phyloP scores from a whole-genome alignment of 2,888 invertebrate genomes.

The Sinelater perroti region DNA sequence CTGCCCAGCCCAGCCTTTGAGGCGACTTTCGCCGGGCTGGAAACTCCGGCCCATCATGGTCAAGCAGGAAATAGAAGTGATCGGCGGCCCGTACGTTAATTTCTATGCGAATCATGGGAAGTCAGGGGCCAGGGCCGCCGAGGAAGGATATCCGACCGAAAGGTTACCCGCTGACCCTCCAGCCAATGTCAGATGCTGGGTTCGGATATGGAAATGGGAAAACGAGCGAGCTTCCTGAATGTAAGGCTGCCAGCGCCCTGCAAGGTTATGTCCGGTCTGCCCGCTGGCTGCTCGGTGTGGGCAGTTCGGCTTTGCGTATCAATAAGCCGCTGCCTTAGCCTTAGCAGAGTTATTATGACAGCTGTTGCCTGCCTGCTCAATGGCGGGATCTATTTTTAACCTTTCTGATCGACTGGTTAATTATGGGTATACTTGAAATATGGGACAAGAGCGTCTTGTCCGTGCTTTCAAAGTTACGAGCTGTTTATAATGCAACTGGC shows the following conservation, averaged over 20 bases:
- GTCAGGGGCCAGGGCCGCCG: slow-evolving; percentile 31
- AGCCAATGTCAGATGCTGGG: slow-evolving; percentile 39
- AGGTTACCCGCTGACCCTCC: slow-evolving; percentile 42
- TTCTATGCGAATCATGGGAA: slow-evolving; percentile 10
- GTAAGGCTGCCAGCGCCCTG: slow-evolving; percentile 3
- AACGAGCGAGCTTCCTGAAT: slow-evolving; percentile 22
- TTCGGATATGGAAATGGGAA: slow-evolving; percentile 30
- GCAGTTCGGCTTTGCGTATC: too few species aligned
- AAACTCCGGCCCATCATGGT: slow-evolving; percentile 7
- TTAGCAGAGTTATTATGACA: background rate
- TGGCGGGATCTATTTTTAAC: slow-evolving; percentile 6
- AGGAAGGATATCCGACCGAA: slow-evolving; percentile 44
- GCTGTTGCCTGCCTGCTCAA: background rate
- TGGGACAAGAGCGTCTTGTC: background rate
- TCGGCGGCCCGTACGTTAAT: slow-evolving; percentile 2
- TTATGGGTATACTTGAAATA: slow-evolving; percentile 4
- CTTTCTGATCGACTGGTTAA: background rate
- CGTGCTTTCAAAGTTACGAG: too few species aligned
- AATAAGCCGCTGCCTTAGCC: too few species aligned
- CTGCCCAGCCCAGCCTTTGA: too few species aligned
- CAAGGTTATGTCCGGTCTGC: slow-evolving; percentile 15
- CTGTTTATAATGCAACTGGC: too few species aligned
- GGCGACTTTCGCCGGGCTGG: too few species aligned
- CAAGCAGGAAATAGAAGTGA: slow-evolving; percentile 10
- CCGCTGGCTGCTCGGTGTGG: too few species aligned